Percentiles rank a stretch among this genome's conserved stretches.
Conservation (phyloP, 1,140 invertebrate species). For the Musca domestica region DNA sequence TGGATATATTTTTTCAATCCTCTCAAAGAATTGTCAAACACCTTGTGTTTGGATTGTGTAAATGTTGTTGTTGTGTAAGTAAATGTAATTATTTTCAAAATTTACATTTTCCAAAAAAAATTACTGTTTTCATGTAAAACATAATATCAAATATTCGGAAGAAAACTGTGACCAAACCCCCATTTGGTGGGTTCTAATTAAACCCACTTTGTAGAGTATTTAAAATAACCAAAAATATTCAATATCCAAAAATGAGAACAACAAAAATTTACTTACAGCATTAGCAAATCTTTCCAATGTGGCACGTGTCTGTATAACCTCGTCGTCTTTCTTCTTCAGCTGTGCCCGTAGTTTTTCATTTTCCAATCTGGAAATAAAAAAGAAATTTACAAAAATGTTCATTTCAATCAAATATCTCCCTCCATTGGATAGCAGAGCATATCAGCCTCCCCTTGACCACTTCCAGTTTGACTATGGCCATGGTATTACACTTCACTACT, state of each 20-base stretch:
- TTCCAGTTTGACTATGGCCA: neutral
- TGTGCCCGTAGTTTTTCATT: constrained; percentile 76
- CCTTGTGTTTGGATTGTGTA: no score
- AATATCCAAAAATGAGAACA: neutral
- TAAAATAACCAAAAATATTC: no score
- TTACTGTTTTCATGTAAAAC: neutral
- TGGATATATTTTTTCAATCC: no score
- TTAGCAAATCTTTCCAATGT: constrained; percentile 63
- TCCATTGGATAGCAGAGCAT: neutral
- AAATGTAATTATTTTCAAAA: neutral
- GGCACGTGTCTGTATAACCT: constrained; percentile 68
- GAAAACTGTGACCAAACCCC: no score
- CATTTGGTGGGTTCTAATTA: no score
- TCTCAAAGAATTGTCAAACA: no score
- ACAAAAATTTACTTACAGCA: constrained; percentile 61
- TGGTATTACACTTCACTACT: constrained; percentile 25
- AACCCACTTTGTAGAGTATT: neutral
- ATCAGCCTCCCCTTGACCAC: neutral
- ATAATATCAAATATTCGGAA: no score
- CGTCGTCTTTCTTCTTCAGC: constrained; percentile 71
- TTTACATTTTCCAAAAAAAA: neutral
- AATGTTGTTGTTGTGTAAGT: no score
- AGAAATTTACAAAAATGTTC: neutral
- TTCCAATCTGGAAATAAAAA: constrained; percentile 56
- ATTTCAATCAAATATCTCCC: constrained; percentile 2